phyloP scores from a whole-genome alignment of 30 jellyfish, hydroid and myxozoan species.

The Sanderia malayensis region DNA sequence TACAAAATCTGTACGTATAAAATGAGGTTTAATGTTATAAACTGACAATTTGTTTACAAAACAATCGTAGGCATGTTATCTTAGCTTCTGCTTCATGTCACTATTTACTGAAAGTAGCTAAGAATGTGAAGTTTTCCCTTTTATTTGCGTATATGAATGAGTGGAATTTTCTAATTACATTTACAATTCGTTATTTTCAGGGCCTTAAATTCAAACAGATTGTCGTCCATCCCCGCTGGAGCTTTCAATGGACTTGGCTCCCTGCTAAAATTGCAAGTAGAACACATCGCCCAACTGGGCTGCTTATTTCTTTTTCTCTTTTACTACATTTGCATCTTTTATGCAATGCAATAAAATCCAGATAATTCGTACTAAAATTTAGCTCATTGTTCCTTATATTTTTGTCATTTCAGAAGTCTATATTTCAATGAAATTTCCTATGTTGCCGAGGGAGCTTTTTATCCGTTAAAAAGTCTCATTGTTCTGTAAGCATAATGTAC shows the following conservation, averaged over 20 bases:
- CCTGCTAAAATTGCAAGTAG: slow-evolving; percentile 51
- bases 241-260: slow-evolving; percentile 57
- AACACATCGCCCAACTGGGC: too few relatives aligned
- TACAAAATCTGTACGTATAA: slow-evolving; percentile 65
- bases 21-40: not conserved
- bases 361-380: too few relatives aligned
- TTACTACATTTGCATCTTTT: too few relatives aligned
- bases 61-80: too few relatives aligned
- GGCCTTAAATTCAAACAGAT: slow-evolving; percentile 76
- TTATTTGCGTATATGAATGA: too few relatives aligned
- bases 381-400: too few relatives aligned
- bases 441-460: slow-evolving; percentile 79
- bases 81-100: too few relatives aligned
- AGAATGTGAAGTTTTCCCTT: too few relatives aligned
- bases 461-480: slow-evolving; percentile 35
- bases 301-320: too few relatives aligned
- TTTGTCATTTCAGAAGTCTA: slow-evolving; percentile 51
- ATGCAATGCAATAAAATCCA: too few relatives aligned
- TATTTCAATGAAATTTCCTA: slow-evolving; percentile 69
- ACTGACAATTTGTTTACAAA: not conserved
- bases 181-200: slow-evolving; percentile 14
- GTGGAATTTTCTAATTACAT: not conserved
- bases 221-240: slow-evolving; percentile 59
- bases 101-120: too few relatives aligned
- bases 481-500: slow-evolving; percentile 48